Evolutionary conservation across 2,888 invertebrate species (phyloP), one percentile per base, ranked within the genome.

Genomic region (Ochropleura plecta): DNA sequence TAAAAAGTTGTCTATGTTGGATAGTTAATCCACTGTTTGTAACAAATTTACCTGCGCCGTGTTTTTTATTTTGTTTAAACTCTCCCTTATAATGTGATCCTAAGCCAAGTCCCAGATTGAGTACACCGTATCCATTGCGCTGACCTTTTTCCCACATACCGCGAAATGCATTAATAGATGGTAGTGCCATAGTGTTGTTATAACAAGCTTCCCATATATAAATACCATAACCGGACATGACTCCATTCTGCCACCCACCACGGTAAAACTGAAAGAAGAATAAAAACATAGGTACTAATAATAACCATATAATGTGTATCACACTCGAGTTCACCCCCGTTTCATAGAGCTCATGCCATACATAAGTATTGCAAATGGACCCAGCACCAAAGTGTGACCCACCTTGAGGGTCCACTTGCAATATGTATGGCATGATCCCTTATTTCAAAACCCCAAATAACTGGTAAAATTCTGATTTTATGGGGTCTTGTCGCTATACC

Each of bases 161-260:
- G 63, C 94, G 94, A 89, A 97, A 97, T 60, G 91, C 92, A 79
- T 92, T 96, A 66, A 97, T 92, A 62, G 96, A 94, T 1, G 97
- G 97, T 86, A 96, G 93, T n/a, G 96, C 93, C 90, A 97, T 94
- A 1, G 95, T 90, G 78, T 96, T 94, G 86, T 97, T 97, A 66
- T 93, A 94, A 89, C 93, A 95, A 18, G 96, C 90, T 79, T 95
- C 94, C 97, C 97, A 97, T 68, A 96, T 95, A 80, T 97, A 97
- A 78, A 97, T 95, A 1, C 97, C 97, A 77, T 96, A 95, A 70
- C 97, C 97, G 74, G 97, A 93, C 95, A 97, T 97, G 0, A 94
- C 91, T 48, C 97, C 97, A 72, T 96, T 93, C 84, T 93, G 91
- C 97, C 97, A 97, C 80, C 96, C 95, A 0, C 97, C 97, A 78